Conservation (phyloP, 2,113 vertebrate genomes). For the Fulmarus glacialis region DNA sequence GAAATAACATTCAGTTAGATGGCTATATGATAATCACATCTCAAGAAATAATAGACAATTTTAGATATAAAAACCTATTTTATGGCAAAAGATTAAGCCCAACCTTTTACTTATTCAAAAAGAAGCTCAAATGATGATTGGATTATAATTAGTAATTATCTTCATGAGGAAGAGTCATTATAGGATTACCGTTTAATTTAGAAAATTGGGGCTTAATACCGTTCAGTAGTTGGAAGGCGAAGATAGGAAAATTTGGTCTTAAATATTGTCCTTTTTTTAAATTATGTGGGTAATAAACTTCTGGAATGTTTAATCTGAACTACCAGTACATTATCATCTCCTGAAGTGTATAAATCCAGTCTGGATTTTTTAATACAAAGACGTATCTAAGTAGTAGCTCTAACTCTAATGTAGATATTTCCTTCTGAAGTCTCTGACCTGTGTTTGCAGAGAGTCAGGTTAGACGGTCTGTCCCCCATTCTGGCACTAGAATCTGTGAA, state of each 20-base stretch:
- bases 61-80: neutral
- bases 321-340: neutral
- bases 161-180: neutral
- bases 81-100: neutral
- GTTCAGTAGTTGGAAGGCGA: neutral
- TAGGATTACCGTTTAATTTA: neutral
- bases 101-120: neutral
- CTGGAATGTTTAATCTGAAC: neutral
- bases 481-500: neutral
- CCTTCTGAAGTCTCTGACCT: neutral
- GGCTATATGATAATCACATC: neutral
- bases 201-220: neutral
- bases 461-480: neutral
- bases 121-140: neutral
- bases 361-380: neutral
- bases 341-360: neutral
- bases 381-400: fast-evolving
- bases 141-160: neutral
- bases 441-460: neutral
- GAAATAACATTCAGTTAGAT: neutral
- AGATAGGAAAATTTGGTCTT: neutral
- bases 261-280: neutral
- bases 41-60: neutral
- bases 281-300: neutral
- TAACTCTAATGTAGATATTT: fast-evolving